phyloP scores from a whole-genome alignment of 2,113 vertebrate genomes.

The Daphoenositta chrysoptera region DNA sequence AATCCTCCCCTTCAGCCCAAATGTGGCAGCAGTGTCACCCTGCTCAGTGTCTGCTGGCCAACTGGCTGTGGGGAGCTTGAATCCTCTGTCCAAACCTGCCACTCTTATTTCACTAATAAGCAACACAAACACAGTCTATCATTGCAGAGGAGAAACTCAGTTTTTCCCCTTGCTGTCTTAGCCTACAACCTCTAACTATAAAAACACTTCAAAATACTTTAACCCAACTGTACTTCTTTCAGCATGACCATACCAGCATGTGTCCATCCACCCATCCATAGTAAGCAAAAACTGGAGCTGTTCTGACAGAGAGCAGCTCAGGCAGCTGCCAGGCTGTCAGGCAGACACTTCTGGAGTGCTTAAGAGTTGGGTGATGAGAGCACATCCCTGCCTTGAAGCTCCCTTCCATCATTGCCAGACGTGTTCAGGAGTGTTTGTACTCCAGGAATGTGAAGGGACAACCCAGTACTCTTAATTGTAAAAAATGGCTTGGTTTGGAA shows the following conservation, averaged over 20 bases:
- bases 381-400: neutral
- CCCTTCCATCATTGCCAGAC: neutral
- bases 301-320: neutral
- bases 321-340: neutral
- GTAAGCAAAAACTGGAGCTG: neutral
- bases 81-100: neutral
- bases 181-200: neutral
- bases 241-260: fast-evolving
- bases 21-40: neutral
- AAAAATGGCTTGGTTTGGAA: neutral
- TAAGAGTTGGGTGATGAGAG: neutral
- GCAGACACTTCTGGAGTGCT: neutral
- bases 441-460: neutral
- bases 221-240: neutral
- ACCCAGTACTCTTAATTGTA: neutral
- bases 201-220: neutral
- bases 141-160: neutral
- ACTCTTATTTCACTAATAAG: neutral
- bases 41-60: neutral
- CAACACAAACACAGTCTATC: neutral
- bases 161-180: neutral
- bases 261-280: neutral
- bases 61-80: neutral
- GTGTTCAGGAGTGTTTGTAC: neutral
- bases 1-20: neutral